These are phyloP conservation scores for Ectobius pallidus DNA, from an alignment of 2,888 invertebrate species.

Conservation along the genomic window DNA sequence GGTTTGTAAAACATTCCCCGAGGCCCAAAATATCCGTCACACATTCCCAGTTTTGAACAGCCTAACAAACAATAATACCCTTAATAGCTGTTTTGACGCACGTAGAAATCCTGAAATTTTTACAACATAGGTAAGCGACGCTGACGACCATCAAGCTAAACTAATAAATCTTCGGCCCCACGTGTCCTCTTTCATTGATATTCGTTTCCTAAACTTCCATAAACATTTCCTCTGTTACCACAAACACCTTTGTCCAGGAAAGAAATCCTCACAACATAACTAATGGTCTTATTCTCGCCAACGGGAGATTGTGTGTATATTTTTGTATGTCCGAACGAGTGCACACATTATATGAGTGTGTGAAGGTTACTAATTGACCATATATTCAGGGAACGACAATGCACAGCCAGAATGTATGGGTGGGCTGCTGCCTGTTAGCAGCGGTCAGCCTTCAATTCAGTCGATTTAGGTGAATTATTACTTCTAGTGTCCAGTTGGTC, in stretches of 20 bases:
- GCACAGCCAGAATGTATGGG: background rate
- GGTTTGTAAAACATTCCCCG: no score
- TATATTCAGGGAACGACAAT: background rate
- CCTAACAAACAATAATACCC: no score
- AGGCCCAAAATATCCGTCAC: no score
- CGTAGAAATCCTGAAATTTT: no score
- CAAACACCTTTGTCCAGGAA: background rate
- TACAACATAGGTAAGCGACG: no score
- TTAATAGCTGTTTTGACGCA: no score
- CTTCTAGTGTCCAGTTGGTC: constrained; percentile 1
- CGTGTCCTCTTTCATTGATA: background rate
- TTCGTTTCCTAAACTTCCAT: background rate
- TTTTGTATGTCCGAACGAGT: no score
- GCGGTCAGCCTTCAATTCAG: background rate
- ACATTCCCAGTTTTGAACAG: no score
- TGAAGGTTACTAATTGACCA: constrained; percentile 4
- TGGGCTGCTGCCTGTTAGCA: background rate
- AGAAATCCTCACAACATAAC: background rate
- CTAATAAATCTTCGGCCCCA: background rate
- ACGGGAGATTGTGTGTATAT: no score
- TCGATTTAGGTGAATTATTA: background rate
- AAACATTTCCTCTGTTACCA: background rate
- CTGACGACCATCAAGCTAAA: no score
- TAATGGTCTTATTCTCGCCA: background rate
- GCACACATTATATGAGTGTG: no score